Evolutionary conservation across 1,140 invertebrate genomes (phyloP).

Genomic region (Drosophila melanica): DNA sequence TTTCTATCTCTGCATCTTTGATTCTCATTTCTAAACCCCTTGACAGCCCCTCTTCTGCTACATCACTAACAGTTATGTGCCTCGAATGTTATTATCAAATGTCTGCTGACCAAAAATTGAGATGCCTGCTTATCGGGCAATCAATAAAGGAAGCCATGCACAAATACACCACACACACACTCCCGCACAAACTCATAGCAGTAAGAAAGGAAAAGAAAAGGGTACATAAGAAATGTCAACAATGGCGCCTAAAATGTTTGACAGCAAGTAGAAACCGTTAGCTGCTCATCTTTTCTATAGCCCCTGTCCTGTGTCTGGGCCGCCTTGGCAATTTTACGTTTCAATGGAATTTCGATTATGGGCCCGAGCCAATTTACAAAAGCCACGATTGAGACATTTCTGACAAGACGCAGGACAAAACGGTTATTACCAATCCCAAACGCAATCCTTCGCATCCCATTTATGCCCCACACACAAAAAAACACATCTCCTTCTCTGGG

Average conservation of each 20-base stretch:
- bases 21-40: constrained; percentile 13
- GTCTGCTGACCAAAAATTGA: constrained; percentile 37
- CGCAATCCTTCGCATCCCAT: constrained; percentile 53
- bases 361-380: constrained; percentile 69
- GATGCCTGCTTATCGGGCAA: constrained; percentile 38
- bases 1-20: not conserved
- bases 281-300: constrained; percentile 15
- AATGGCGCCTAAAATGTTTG: constrained; percentile 52
- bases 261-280: constrained; percentile 45
- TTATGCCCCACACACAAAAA: constrained; percentile 7
- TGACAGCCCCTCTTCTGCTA: not conserved
- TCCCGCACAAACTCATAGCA: constrained; percentile 2
- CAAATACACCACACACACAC: constrained; percentile 22
- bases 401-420: constrained; percentile 66
- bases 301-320: not conserved
- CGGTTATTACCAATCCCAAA: constrained; percentile 60
- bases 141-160: constrained; percentile 38
- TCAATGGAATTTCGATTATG: constrained; percentile 77
- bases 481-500: constrained; percentile 1
- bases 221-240: constrained; percentile 52
- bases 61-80: constrained; percentile 20
- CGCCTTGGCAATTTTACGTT: constrained; percentile 70
- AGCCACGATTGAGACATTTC: constrained; percentile 76
- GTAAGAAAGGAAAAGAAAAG: constrained; percentile 15
- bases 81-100: constrained; percentile 42